Percentiles rank a stretch among this genome's conserved stretches.
Conservation (phyloP, 2,888 invertebrate genomes). For the Drosophila mayaguana region DNA sequence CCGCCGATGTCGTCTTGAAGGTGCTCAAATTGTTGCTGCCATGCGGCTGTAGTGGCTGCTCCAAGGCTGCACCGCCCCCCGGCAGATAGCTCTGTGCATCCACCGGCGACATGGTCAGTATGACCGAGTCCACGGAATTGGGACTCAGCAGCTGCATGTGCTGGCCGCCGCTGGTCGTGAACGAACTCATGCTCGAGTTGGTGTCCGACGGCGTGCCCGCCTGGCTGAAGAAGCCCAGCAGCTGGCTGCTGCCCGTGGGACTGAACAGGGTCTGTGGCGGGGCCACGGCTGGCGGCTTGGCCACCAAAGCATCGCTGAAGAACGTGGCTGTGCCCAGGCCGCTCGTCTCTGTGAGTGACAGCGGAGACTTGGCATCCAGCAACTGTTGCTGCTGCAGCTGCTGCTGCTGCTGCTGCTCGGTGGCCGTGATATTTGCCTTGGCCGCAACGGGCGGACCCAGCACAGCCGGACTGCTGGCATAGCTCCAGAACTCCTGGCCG, state of each 20-base stretch:
- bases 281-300: conserved; percentile 44
- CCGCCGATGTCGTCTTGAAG: conserved; percentile 86
- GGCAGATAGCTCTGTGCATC: conserved; percentile 70
- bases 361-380: conserved; percentile 84
- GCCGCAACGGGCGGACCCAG: conserved; percentile 51
- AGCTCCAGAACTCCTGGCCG: conserved; percentile 94
- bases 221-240: conserved; percentile 82
- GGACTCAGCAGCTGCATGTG: conserved; percentile 86
- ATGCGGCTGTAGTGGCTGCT: conserved; percentile 10
- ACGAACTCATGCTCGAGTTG: conserved; percentile 91
- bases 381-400: conserved; percentile 53
- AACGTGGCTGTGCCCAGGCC: conserved; percentile 84
- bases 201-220: conserved; percentile 88
- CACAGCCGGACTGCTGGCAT: conserved; percentile 86
- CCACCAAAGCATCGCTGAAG: conserved; percentile 73
- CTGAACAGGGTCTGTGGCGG: conserved; percentile 70
- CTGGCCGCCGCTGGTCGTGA: conserved; percentile 87
- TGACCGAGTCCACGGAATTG: conserved; percentile 88
- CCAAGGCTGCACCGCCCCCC: conserved; percentile 3
- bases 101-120: conserved; percentile 91
- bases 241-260: conserved; percentile 79
- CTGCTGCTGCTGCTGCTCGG: conserved; percentile 30
- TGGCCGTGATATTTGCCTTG: conserved; percentile 7
- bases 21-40: conserved; percentile 86
- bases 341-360: conserved; percentile 85